Conservation (phyloP, 92 coral and sea anemone species). For the Anthopleura xanthogrammica region DNA sequence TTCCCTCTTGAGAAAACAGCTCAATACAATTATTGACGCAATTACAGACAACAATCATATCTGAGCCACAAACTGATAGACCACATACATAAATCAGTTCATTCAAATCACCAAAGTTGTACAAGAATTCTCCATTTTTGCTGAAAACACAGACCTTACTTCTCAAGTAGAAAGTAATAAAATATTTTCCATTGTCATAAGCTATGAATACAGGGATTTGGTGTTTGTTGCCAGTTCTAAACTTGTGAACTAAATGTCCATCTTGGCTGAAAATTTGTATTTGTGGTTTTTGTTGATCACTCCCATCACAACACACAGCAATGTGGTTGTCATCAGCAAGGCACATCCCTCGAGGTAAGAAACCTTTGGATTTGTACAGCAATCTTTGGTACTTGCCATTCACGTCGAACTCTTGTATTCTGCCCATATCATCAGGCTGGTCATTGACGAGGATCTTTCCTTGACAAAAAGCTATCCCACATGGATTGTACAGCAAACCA, state of each 20-base stretch:
- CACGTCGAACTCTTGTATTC: constrained; percentile 24
- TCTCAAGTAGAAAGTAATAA: neutral
- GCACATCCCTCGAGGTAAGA: neutral
- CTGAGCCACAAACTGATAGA: neutral
- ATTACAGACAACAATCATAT: neutral
- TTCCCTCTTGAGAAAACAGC: neutral
- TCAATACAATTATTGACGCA: neutral
- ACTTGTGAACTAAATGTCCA: neutral
- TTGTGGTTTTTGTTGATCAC: neutral
- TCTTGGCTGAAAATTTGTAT: neutral
- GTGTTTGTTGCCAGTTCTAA: neutral
- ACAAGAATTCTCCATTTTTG: constrained; percentile 11
- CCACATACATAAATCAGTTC: neutral
- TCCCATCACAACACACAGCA: neutral
- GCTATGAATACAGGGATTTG: neutral
- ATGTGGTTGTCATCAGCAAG: neutral
- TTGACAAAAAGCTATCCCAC: constrained; percentile 9
- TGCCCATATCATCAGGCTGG: constrained; percentile 14
- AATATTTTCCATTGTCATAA: constrained; percentile 18
- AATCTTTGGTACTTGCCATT: neutral
- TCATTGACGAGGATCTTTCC: constrained; percentile 17
- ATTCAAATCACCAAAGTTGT: constrained; percentile 10
- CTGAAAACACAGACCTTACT: constrained; percentile 8
- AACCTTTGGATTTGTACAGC: neutral
- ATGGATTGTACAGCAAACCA: constrained; percentile 10